Base-by-base conservation (phyloP, 2,888 invertebrate species). In the Apotomis betuletana region DNA sequence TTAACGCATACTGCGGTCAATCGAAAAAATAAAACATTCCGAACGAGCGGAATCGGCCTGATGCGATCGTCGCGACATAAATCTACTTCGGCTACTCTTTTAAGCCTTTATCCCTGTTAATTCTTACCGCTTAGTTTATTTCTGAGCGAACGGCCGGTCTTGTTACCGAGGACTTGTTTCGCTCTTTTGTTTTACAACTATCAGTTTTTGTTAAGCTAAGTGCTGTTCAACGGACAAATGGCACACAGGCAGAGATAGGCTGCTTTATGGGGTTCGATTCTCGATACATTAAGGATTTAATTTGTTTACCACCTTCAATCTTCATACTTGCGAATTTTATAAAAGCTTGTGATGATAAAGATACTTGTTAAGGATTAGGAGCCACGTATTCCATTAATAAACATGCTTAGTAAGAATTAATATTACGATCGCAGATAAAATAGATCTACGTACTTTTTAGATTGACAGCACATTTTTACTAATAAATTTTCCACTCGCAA, bases 91-190 rank as follows among this genome's bases (percentile, higher is more conserved):
- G 92, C 92, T 92, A 92, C 92, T 91, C 91, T 92, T 92, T 90
- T 89, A 92, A 93, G 89, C 91, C 88, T 90, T 93, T 92, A 92
- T 89, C 90, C 90, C 89, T 91, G 92, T 92, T 93, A 90, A 92
- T 92, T 92, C 92, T 90, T 92, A 90, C 92, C 91, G 92, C 92
- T 93, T 92, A 91, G 92, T 92, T 92, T 92, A 92, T 92, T 90
- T 89, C 88, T 88, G 87, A 85, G 85, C 90, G 87, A 90, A 90
- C 89, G 90, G 90, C 83, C 86, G 90, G 87, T 89, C 92, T 90
- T 91, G 91, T 90, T 89, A 85, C 83, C 74, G 80, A 77, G 80
- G 83, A 89, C 87, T 90, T 90, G 88, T 90, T 90, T 85, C 81
- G 83, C 90, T 88, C 87, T 90, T 92, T 92, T 89, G 90, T 90